These are phyloP conservation scores for Malacoraja senta DNA, from an alignment of 2,797 vertebrate genomes.

Conservation along the genomic window DNA sequence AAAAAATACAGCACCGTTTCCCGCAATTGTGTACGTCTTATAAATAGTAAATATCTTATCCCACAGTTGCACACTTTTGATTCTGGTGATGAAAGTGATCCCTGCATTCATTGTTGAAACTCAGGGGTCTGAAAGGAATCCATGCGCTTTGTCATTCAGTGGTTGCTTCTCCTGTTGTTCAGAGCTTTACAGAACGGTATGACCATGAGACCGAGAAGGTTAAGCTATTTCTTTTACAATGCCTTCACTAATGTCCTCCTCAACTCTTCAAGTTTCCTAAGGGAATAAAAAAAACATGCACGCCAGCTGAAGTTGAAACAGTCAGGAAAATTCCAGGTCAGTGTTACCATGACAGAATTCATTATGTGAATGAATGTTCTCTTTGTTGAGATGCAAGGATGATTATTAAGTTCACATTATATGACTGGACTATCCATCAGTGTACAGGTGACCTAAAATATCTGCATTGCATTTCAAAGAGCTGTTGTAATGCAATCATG, in stretches of 20 bases:
- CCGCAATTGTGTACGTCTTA: background rate
- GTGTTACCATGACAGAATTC: background rate
- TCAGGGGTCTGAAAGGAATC: background rate
- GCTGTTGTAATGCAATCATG: too few species aligned
- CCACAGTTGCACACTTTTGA: background rate
- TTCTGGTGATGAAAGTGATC: background rate
- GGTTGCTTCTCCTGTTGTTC: background rate
- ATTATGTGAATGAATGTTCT: background rate
- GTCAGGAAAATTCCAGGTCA: background rate
- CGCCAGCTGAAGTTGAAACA: background rate
- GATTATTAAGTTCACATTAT: background rate
- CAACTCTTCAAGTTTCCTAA: background rate
- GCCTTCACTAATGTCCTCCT: background rate
- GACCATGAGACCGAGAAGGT: background rate
- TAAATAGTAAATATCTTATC: background rate
- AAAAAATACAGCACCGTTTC: background rate
- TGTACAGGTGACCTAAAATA: background rate
- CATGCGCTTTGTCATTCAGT: background rate
- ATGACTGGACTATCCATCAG: background rate
- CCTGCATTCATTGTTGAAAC: background rate
- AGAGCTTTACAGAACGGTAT: background rate
- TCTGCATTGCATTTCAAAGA: background rate
- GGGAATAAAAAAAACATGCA: background rate
- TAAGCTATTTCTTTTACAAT: background rate
- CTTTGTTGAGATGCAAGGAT: background rate